Conservation (phyloP, 23 tunicate genomes). For the Diplosoma virens region DNA sequence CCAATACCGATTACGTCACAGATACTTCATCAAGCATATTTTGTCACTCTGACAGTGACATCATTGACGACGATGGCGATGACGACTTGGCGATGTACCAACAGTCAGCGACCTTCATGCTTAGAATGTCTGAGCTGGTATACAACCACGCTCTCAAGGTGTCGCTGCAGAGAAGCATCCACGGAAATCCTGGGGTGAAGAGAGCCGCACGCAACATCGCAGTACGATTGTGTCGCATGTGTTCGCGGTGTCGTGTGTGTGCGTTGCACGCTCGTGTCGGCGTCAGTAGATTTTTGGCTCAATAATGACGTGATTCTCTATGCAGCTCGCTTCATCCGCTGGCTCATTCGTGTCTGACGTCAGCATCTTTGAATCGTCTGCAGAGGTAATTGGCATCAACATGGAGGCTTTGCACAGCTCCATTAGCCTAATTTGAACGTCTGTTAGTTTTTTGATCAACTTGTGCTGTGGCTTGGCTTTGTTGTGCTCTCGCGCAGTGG, state of each 20-base stretch:
- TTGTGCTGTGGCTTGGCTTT: too few relatives aligned
- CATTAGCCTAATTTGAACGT: too few relatives aligned
- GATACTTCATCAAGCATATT: too few relatives aligned
- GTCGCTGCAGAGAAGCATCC: constrained; percentile 72
- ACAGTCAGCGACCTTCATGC: constrained; percentile 93
- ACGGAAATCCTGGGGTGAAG: constrained; percentile 15
- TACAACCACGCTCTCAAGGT: constrained; percentile 90
- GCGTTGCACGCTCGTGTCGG: neutral
- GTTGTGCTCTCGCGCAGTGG: too few relatives aligned
- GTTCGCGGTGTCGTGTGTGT: neutral
- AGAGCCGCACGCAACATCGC: constrained; percentile 36
- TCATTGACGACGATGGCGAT: constrained; percentile 24
- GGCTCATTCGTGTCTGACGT: constrained; percentile 44
- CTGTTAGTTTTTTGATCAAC: too few relatives aligned
- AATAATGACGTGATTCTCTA: neutral
- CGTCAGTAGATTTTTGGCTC: neutral
- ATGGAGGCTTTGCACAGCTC: too few relatives aligned
- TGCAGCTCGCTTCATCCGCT: constrained; percentile 33
- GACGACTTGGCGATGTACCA: constrained; percentile 73
- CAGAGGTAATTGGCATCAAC: too few relatives aligned
- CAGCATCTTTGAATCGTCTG: constrained; percentile 69
- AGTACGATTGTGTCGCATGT: neutral
- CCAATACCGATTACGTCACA: neutral
- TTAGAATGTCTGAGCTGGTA: constrained; percentile 80
- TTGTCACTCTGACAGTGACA: neutral